Conservation (phyloP, 2,888 invertebrate genomes). For the Schizaphis graminum region DNA sequence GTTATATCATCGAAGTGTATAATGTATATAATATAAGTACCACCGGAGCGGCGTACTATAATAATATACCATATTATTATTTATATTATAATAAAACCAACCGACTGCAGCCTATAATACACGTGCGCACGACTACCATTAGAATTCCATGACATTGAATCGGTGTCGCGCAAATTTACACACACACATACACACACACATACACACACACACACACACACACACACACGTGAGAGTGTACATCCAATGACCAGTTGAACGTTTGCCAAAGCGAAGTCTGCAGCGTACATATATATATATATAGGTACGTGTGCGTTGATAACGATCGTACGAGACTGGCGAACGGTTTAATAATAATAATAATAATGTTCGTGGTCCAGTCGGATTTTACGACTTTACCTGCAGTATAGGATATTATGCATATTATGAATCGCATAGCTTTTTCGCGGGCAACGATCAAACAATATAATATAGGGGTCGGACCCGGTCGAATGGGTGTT, state of each 20-base stretch:
- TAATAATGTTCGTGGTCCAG: conserved; percentile 23
- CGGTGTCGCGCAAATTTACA: conserved; percentile 7
- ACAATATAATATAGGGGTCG: not conserved
- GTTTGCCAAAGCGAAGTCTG: conserved; percentile 49
- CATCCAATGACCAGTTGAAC: conserved; percentile 53
- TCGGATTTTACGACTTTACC: not conserved
- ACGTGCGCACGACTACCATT: not conserved
- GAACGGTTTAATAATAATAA: conserved; percentile 10
- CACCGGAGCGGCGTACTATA: not conserved
- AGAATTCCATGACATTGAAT: conserved; percentile 53
- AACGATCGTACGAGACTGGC: conserved; percentile 6
- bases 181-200: too few relatives aligned
- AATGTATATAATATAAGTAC: too few relatives aligned
- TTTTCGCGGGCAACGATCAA: not conserved
- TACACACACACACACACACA: too few relatives aligned
- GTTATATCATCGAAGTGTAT: not conserved
- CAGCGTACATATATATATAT: too few relatives aligned
- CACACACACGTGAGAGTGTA: not conserved
- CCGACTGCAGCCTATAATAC: not conserved
- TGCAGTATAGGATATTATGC: not conserved
- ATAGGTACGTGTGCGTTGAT: not conserved
- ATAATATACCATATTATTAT: not conserved
- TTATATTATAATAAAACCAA: conserved; percentile 1
- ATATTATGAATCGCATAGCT: not conserved
- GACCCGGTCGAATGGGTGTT: conserved; percentile 10